Evolutionary conservation across 2,888 invertebrate genomes (phyloP).

Genomic region (Tineola bisselliella): DNA sequence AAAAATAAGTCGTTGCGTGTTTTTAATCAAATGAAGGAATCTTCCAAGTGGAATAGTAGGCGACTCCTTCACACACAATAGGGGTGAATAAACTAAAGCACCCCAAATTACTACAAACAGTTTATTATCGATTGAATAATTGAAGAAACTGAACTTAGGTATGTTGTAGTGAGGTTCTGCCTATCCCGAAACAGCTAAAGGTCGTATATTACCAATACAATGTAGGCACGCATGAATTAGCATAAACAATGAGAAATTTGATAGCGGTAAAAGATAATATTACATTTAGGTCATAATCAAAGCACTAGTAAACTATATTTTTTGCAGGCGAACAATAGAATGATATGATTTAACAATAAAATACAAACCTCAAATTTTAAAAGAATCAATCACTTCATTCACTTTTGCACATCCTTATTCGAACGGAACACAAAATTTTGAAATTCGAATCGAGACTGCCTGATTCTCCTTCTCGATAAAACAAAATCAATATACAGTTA

Average conservation of each 20-base stretch:
- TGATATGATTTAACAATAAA: neutral
- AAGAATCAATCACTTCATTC: neutral
- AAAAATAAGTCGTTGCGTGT: neutral
- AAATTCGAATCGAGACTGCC: constrained; percentile 6
- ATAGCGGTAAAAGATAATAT: neutral
- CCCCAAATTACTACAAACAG: neutral
- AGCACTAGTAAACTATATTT: neutral
- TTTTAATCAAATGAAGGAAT: neutral
- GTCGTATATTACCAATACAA: no score
- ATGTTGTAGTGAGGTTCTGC: neutral
- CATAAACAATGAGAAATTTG: neutral
- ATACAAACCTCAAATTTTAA: neutral
- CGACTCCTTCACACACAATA: neutral
- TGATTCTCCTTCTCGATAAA: neutral
- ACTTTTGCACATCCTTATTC: neutral
- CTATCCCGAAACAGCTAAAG: no score
- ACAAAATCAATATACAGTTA: neutral
- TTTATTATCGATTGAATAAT: neutral
- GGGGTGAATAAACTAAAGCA: neutral
- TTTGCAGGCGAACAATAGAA: neutral
- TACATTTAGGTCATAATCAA: neutral
- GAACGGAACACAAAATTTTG: constrained; percentile 5
- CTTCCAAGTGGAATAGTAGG: neutral
- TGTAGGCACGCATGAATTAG: neutral
- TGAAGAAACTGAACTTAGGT: neutral